Evolutionary conservation across 2,888 invertebrate species (phyloP).

Genomic region (Dynastes maya): DNA sequence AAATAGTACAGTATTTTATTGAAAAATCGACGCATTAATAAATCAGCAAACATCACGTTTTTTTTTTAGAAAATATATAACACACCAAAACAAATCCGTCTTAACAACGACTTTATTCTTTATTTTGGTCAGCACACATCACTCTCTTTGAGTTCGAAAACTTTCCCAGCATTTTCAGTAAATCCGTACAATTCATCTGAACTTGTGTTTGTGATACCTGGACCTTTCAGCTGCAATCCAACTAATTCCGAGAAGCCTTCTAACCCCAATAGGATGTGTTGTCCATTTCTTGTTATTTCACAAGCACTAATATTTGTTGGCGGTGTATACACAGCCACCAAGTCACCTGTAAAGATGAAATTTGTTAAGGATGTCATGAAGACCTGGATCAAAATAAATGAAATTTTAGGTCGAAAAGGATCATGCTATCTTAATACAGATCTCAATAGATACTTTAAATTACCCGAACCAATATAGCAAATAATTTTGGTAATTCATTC

Average conservation of each 20-base stretch:
- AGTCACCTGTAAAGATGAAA: constrained; percentile 75
- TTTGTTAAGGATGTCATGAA: neutral
- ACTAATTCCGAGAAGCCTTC: constrained; percentile 78
- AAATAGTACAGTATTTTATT: constrained; percentile 15
- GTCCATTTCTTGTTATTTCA: constrained; percentile 84
- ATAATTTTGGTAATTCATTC: no score
- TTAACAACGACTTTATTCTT: constrained; percentile 24
- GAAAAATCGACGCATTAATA: constrained; percentile 33
- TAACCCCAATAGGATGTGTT: constrained; percentile 79
- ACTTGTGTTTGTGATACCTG: constrained; percentile 60
- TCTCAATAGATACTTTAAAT: no score
- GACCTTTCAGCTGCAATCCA: constrained; percentile 76
- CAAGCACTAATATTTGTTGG: constrained; percentile 82
- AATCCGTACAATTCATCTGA: constrained; percentile 70
- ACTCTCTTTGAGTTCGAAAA: constrained; percentile 74
- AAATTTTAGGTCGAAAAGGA: no score
- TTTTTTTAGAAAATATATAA: constrained; percentile 34
- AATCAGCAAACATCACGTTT: constrained; percentile 44
- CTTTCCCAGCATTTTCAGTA: constrained; percentile 74
- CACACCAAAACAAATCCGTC: constrained; percentile 47
- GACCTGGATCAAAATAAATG: no score
- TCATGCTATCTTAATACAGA: no score
- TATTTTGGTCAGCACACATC: constrained; percentile 65
- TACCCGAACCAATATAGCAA: no score
- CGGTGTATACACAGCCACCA: constrained; percentile 86